Base-by-base conservation (phyloP, 2,888 invertebrate species). In the Lissocephala sabroskyi region DNA sequence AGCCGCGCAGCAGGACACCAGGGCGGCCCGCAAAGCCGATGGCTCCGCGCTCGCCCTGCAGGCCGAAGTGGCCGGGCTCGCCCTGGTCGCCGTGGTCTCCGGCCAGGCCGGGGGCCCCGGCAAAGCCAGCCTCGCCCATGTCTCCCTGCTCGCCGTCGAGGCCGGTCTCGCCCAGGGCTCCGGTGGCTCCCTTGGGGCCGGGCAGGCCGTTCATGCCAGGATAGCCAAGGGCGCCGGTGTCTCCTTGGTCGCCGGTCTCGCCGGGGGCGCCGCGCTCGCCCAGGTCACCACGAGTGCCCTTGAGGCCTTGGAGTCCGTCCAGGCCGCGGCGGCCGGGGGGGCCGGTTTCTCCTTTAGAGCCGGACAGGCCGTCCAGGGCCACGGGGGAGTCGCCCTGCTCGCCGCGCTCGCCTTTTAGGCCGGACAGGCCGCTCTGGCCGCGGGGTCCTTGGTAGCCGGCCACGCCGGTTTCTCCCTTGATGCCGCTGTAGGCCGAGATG, bases 321-420 rank as follows among this genome's bases (percentile, higher is more conserved):
- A 79, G 81, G 37, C 87, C 89, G 47, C 81, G 79, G 53, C 56
- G 78, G 48, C 92, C 93, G 2, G 84, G 77, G 11, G 87, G 85
- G 59, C 93, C 93, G 43, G 86, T 86, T 44, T 86, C 84, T 48
- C 93, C 93, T 67, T 88, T 89, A 16, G 75, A 49, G 1, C 90
- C 91, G 10, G 67, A 55, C 4, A 70, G 51, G 11, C 88, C 87
- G 62, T 89, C 87, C 18, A 65, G 48, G 13, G 86, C 84, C 10
- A 65, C 49, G 1, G 92, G 90, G 9, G 86, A 84, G 51, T 86
- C 85, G 32, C 92, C 92, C 62, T 85, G 86, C 1, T 80, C 79
- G 45, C 92, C 92, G 62, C 84, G 85, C 9, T 67, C 49, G 19
- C 92, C 92, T 56, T 90, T 85, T 3, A 43, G 36, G 2, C 84